A percentile compares a stretch with the other conserved stretches of the same genome.
phyloP scores from a whole-genome alignment of 2,888 invertebrate species.

The Torymus aiolomorphi region DNA sequence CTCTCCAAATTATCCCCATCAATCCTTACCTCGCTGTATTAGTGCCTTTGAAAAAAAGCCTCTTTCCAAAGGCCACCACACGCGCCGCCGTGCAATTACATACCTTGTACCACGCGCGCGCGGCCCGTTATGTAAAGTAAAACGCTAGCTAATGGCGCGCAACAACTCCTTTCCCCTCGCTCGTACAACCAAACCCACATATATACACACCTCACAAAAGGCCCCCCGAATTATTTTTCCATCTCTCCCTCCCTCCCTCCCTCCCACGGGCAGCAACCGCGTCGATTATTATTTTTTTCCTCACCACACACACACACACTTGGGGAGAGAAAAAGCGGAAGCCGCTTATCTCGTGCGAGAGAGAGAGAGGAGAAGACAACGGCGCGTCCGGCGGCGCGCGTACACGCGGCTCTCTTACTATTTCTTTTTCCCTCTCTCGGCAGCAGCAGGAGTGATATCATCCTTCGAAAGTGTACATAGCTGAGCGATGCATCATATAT shows the following conservation, averaged over 20 bases:
- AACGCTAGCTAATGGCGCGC: too few relatives aligned
- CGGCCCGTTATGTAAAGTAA: too few relatives aligned
- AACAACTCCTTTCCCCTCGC: too few relatives aligned
- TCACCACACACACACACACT: not conserved
- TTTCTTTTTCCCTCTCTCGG: not conserved
- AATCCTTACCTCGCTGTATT: too few relatives aligned
- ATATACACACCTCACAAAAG: not conserved
- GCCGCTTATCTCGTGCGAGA: constrained; percentile 38
- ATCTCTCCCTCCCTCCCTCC: not conserved
- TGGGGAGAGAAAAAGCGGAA: constrained; percentile 41
- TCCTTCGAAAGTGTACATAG: constrained; percentile 69
- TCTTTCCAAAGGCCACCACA: too few relatives aligned
- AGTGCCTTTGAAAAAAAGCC: too few relatives aligned
- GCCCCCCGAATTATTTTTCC: constrained; percentile 18
- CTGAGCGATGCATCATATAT: constrained; percentile 71
- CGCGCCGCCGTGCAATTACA: too few relatives aligned
- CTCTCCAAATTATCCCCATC: too few relatives aligned
- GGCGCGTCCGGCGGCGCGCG: not conserved
- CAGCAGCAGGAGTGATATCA: constrained; percentile 64
- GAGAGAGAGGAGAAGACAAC: not conserved
- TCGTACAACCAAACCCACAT: too few relatives aligned
- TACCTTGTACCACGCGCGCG: too few relatives aligned
- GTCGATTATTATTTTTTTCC: constrained; percentile 16
- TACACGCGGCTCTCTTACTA: constrained; percentile 6
- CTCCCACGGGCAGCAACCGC: not conserved